Evolutionary conservation across 2,888 invertebrate species (phyloP).

Genomic region (Taenaris catops): DNA sequence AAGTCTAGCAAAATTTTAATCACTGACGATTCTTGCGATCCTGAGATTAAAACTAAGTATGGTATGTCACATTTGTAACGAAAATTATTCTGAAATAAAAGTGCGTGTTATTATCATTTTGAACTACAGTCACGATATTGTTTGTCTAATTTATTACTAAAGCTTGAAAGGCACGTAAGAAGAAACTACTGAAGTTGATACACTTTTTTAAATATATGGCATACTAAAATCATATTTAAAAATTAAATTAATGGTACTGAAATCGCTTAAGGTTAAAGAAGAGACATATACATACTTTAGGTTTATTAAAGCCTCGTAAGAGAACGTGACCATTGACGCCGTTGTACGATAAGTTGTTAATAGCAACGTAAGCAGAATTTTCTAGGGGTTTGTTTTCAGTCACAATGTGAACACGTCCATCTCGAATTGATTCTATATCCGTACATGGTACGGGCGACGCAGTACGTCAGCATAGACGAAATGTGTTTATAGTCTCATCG

Average conservation of each 20-base stretch:
- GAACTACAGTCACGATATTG: too few species aligned
- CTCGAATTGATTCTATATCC: too few species aligned
- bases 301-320: conserved; percentile 6
- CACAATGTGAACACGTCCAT: conserved; percentile 77
- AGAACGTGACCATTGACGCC: conserved; percentile 8
- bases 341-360: conserved; percentile 2
- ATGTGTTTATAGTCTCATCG: too few species aligned
- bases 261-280: too few species aligned
- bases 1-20: conserved; percentile 38
- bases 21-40: conserved; percentile 41
- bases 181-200: too few species aligned
- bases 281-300: conserved; percentile 8
- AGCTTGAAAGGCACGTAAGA: too few species aligned
- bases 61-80: conserved; percentile 46
- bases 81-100: conserved; percentile 34
- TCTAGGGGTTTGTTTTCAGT: conserved; percentile 51
- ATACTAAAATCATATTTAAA: too few species aligned
- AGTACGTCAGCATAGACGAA: too few species aligned
- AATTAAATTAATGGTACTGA: too few species aligned
- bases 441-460: too few species aligned
- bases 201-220: too few species aligned
- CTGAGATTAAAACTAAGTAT: conserved; percentile 46
- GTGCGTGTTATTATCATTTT: background rate
- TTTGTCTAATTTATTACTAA: too few species aligned
- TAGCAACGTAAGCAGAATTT: conserved; percentile 3